phyloP scores from a whole-genome alignment of 2,797 vertebrate genomes.

The Malurus leucopterus region DNA sequence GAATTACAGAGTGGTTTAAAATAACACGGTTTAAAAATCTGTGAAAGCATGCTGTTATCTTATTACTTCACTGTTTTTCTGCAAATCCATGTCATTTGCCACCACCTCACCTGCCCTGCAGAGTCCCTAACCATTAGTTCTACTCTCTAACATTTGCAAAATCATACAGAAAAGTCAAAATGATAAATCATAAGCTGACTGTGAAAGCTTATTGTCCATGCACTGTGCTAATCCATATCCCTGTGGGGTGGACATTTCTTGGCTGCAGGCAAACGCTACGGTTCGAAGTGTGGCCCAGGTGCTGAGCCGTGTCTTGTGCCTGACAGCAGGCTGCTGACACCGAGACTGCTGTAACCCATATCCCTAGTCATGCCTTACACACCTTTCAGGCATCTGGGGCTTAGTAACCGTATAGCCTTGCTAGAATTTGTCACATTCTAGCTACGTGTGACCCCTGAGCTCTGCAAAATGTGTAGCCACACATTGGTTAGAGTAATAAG shows the following conservation, averaged over 20 bases:
- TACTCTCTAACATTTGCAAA: neutral
- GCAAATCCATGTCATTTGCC: neutral
- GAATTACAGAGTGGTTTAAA: neutral
- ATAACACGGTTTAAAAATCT: neutral
- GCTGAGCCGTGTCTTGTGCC: neutral
- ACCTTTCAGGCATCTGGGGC: neutral
- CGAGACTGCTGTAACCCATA: neutral
- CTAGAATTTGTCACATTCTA: neutral
- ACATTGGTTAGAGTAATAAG: neutral
- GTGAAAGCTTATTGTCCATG: neutral
- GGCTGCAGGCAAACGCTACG: neutral
- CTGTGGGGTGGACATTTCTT: neutral
- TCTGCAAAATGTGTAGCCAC: neutral
- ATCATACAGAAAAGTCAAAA: neutral
- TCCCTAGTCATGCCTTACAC: neutral
- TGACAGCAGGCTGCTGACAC: neutral
- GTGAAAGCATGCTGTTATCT: neutral
- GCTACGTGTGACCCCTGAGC: accelerated
- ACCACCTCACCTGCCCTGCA: neutral
- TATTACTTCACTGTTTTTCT: neutral
- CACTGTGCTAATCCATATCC: neutral
- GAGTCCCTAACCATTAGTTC: neutral
- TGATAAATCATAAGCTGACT: neutral
- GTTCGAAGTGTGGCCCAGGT: neutral
- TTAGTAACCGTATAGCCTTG: neutral